phyloP scores from a whole-genome alignment of 2,113 vertebrate genomes.

The Esox niger region DNA sequence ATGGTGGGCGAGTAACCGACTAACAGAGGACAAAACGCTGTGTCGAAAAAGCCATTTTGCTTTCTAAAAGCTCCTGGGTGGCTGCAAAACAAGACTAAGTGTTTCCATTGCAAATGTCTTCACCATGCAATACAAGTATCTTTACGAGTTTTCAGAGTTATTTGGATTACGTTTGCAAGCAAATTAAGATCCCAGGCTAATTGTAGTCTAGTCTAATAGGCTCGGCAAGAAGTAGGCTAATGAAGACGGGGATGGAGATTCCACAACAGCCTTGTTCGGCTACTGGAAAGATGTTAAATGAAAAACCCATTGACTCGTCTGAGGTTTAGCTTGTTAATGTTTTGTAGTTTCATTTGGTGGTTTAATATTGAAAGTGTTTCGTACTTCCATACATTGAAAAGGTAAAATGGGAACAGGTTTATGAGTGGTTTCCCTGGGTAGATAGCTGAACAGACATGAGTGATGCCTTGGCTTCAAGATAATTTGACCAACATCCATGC shows the following conservation, averaged over 20 bases:
- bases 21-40: slow-evolving; percentile 50
- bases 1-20: slow-evolving; percentile 47
- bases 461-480: neutral
- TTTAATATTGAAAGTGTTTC: neutral
- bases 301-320: neutral
- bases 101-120: slow-evolving; percentile 63
- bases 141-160: slow-evolving; percentile 62
- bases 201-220: slow-evolving; percentile 50
- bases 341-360: slow-evolving; percentile 4
- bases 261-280: slow-evolving; percentile 32
- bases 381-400: neutral
- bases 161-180: slow-evolving; percentile 65
- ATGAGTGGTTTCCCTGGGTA: neutral
- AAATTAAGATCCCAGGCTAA: slow-evolving; percentile 63
- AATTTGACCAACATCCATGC: slow-evolving; percentile 13
- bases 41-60: slow-evolving; percentile 61
- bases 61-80: slow-evolving; percentile 64
- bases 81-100: slow-evolving; percentile 54
- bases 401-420: no score
- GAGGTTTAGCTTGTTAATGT: neutral
- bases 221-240: slow-evolving; percentile 38
- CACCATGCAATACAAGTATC: slow-evolving; percentile 44
- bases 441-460: neutral
- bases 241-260: slow-evolving; percentile 49
- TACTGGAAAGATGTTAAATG: slow-evolving; percentile 3